Conservation (phyloP, 2,113 vertebrate species). For the Calidris pygmaea region DNA sequence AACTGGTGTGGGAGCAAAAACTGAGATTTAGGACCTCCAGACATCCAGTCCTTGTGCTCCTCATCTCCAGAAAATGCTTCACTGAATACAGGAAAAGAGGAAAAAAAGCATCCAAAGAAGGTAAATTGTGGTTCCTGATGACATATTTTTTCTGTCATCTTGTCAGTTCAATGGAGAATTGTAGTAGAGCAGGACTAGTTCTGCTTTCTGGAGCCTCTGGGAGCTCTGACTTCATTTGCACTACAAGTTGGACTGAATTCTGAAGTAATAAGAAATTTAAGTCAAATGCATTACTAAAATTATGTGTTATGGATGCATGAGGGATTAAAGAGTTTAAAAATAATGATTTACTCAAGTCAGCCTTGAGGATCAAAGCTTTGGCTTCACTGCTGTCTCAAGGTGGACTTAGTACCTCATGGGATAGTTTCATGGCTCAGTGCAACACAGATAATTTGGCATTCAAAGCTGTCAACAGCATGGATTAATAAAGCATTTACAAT, state of each 20-base stretch:
- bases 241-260: neutral
- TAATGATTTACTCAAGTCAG: conserved; percentile 48
- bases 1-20: neutral
- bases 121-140: neutral
- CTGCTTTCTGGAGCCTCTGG: neutral
- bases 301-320: conserved; percentile 11
- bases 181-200: neutral
- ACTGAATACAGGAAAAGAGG: neutral
- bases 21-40: neutral
- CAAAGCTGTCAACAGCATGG: conserved; percentile 9
- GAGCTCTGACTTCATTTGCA: conserved; percentile 14
- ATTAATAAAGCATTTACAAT: conserved; percentile 34
- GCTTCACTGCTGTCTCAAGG: conserved; percentile 38
- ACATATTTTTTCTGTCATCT: neutral
- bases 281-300: conserved; percentile 29
- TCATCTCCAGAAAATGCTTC: neutral
- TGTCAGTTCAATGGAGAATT: neutral
- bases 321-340: conserved; percentile 51
- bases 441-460: conserved; percentile 20
- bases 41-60: neutral
- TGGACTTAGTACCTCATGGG: conserved; percentile 27
- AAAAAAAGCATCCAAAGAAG: neutral
- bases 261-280: conserved; percentile 22
- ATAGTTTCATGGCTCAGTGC: conserved; percentile 28
- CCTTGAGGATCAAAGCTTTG: conserved; percentile 56